Evolutionary conservation across 2,888 invertebrate species (phyloP), one percentile per base, ranked within the genome.

Genomic region (Plebejus melissa): DNA sequence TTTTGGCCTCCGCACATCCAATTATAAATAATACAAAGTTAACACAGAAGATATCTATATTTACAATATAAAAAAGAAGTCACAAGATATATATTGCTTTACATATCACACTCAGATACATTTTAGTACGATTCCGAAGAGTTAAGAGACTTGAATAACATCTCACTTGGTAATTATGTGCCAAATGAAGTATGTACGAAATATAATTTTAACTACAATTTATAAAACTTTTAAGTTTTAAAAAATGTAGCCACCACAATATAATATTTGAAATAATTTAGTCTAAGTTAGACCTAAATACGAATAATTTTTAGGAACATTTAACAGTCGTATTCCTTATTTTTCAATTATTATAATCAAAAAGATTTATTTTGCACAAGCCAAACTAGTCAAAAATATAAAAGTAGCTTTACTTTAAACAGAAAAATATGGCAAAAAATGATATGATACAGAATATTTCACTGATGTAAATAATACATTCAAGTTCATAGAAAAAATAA

Each of bases 11-110:
- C 1, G 16, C 16, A 54, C 54, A 54, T 4, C 54, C 16, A 54
- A 7, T 46, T 46, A 11, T 54, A 41, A 70, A 70, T 41, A 41
- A 70, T 41, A 41, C 69, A 38, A 65, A 16, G 1, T 38, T 41
- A 41, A 70, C 69, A 41, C 70, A 70, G 70, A 70, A 70, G 70
- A 22, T 41, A 41, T 69, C 22, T 70, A 41, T 70, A 70, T 70
- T 38, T 70, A 70, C 70, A 70, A 70, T 70, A 70, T 70, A 38
- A 70, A 70, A 70, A n/a, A 70, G 70, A 70, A 41, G 38, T 38
- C 41, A 41, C 41, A 70, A n/a, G 70, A 38, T 38, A 38, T 22
- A 41, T 70, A 70, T 70, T 70, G 70, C 70, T 70, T 70, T 41
- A 41, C n/a, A 70, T 70, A 70, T 70, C 70, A 70, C 70, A 41